Evolutionary conservation across 2,797 vertebrate genomes (phyloP), one percentile per base, ranked within the genome.

Genomic region (Diceros bicornis): DNA sequence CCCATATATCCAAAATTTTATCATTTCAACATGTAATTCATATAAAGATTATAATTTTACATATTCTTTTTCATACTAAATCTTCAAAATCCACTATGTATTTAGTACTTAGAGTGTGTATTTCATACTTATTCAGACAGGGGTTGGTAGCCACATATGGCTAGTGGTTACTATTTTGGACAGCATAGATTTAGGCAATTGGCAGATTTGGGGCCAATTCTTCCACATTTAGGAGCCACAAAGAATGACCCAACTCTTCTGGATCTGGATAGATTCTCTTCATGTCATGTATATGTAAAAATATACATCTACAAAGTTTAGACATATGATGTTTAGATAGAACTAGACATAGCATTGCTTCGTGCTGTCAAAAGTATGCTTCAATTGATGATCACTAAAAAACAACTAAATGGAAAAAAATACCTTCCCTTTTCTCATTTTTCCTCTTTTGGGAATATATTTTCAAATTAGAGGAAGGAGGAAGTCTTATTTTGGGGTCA

Each of bases 191-290:
- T 78, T 57, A 71, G 50, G 71, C 5, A 37, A 2, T 59, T 68
- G 50, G 68, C 6, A 92, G 66, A 68, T 20, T 59, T 75, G 50
- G 68, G 21, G 72, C 3, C 81, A 85, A 21, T 68, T 92, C 21
- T 68, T 86, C 44, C 50, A 52, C 11, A 81, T 68, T 71, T 86
- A 93, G n/a, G n/a, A 92, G 72, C 25, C 44, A 55, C 18, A 75
- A 77, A 93, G n/a, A 71, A 82, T 41, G 59, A 86, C n/a, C 47
- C 34, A 85, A 34, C 27, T 71, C 55, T 92, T 95, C 52, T 90
- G 23, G n/a, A 74, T 64, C 18, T 83, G 55, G 44, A 57, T 47
- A 88, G 1, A 14, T 59, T 88, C 55, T 41, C 32, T 7, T 97
- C 6, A 50, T 37, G 34, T 87, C 74, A 74, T 66, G 12, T 10